These are phyloP conservation scores for Gymnocephalus cernua DNA, from an alignment of 2,113 vertebrate genomes.

Conservation along the genomic window DNA sequence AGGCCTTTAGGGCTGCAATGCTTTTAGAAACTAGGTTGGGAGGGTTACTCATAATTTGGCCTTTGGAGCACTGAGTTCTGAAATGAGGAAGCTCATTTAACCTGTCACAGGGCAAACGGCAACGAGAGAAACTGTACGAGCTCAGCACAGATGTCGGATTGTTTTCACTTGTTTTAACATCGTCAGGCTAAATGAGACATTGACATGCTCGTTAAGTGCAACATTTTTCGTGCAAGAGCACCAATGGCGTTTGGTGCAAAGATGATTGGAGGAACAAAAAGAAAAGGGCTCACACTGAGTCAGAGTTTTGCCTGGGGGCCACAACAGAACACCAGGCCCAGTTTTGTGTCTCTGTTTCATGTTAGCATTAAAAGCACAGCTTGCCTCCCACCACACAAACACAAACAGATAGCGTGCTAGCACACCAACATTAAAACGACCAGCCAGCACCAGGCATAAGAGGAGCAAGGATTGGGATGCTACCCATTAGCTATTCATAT, in stretches of 20 bases:
- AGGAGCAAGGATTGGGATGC: conserved; percentile 45
- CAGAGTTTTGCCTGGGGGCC: conserved; percentile 57
- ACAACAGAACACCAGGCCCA: conserved; percentile 59
- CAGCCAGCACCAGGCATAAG: conserved; percentile 32
- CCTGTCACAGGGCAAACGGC: conserved; percentile 10
- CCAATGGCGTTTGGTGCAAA: conserved; percentile 46
- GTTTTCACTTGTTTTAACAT: conserved; percentile 37
- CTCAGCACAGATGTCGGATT: conserved; percentile 9
- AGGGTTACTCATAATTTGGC: conserved; percentile 63
- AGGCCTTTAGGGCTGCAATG: conserved; percentile 55
- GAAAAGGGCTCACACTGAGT: conserved; percentile 59
- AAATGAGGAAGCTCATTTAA: conserved; percentile 52
- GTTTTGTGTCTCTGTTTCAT: conserved; percentile 62
- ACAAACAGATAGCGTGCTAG: conserved; percentile 63
- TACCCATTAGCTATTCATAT: conserved; percentile 47
- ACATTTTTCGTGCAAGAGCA: not conserved
- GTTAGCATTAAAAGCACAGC: conserved; percentile 56
- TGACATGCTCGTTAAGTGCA: conserved; percentile 36
- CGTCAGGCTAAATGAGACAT: conserved; percentile 17
- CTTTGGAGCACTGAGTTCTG: conserved; percentile 53
- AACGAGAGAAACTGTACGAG: conserved; percentile 1
- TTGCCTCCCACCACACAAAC: conserved; percentile 45
- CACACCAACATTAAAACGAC: conserved; percentile 34
- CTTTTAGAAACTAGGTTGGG: conserved; percentile 68
- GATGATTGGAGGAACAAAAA: conserved; percentile 51